Evolutionary conservation across 1,140 invertebrate genomes (phyloP), one percentile per base, ranked within the genome.

Genomic region (Batillaria attramentaria): DNA sequence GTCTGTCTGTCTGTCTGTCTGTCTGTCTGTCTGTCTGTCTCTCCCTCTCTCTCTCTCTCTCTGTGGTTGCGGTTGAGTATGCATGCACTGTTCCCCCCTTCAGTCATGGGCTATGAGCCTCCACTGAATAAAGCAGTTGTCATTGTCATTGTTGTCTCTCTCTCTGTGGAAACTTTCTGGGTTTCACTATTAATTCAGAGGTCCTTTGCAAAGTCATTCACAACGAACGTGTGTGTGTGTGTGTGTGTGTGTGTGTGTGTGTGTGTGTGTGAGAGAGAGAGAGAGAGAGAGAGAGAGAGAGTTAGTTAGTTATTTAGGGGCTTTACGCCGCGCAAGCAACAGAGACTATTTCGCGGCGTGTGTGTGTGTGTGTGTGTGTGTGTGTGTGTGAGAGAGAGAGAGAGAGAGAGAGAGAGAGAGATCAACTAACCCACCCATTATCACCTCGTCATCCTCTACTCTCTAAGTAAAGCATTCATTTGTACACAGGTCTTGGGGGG

Each of bases 1-100:
- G n/a, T 62, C 57, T 62, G 57, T 62, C 57, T 62, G 57, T 62
- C 57, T 62, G 57, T 62, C 57, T 62, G 57, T 62, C 57, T 62
- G 57, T 62, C 57, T 62, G 57, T 62, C 57, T 62, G 57, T 62
- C 57, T 62, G 57, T 62, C 57, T 62, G 57, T 62, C 57, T 62
- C 24, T 62, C 57, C 31, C 24, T 62, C 57, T 62, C 24, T 62
- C 57, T 62, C 8, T 62, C 57, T 62, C n/a, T 62, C 57, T 62
- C n/a, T 62, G 1, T n/a, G n/a, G n/a, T n/a, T n/a, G n/a, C n/a
- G n/a, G n/a, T n/a, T n/a, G n/a, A n/a, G n/a, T n/a, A n/a, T n/a
- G n/a, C n/a, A n/a, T n/a, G n/a, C n/a, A n/a, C n/a, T n/a, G n/a
- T n/a, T n/a, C n/a, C n/a, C n/a, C n/a, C n/a, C n/a, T n/a, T n/a